Percentiles rank a stretch among this genome's conserved stretches.
Conservation (phyloP, 2,113 vertebrate species). For the Cepphus grylle region DNA sequence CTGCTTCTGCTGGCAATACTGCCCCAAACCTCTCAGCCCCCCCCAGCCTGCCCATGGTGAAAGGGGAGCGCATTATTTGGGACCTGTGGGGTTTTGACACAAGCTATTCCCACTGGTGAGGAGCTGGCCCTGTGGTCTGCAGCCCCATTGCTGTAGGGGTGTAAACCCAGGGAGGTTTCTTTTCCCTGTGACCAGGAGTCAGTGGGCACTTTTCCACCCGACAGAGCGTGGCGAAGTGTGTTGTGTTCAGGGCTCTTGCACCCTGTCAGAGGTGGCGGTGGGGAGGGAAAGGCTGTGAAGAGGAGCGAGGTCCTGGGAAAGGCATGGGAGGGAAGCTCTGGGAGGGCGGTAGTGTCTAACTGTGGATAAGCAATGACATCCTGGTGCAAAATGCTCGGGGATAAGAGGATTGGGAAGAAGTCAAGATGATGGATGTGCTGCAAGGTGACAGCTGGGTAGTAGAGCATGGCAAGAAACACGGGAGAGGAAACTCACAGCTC, state of each 20-base stretch:
- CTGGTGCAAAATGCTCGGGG: accelerated
- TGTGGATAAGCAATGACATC: neutral
- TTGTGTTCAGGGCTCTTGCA: neutral
- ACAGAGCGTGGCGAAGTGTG: accelerated
- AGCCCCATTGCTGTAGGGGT: neutral
- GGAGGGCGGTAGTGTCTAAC: neutral
- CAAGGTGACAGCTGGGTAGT: neutral
- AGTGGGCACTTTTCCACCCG: neutral
- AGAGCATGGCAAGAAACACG: neutral
- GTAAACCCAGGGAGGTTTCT: neutral
- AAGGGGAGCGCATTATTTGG: neutral
- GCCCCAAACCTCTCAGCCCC: neutral
- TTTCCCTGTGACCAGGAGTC: neutral
- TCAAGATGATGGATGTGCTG: neutral
- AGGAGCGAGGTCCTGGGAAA: neutral
- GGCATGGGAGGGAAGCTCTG: neutral
- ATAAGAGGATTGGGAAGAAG: neutral
- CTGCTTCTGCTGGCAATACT: neutral
- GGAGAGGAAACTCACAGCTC: neutral
- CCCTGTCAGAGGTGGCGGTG: neutral
- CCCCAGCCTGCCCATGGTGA: neutral
- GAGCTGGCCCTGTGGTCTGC: neutral
- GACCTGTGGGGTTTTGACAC: neutral
- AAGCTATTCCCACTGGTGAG: neutral
- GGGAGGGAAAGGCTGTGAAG: neutral